Evolutionary conservation across 2,888 invertebrate species (phyloP).

Genomic region (Cecidostiba fungosa): DNA sequence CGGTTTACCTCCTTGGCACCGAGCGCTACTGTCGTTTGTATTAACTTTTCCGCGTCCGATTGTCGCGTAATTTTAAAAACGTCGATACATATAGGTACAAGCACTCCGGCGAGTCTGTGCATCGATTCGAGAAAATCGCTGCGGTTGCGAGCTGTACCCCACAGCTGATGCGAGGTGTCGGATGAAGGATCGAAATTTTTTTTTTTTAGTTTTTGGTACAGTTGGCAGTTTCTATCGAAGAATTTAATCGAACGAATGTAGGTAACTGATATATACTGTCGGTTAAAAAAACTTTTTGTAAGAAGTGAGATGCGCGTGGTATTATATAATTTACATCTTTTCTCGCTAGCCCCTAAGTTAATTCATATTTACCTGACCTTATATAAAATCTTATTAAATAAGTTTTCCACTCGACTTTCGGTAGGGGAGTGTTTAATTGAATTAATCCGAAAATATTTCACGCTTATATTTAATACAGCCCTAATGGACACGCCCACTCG

Average conservation of each 20-base stretch:
- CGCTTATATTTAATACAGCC: conserved; percentile 10
- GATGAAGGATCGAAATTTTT: neutral
- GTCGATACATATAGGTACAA: neutral
- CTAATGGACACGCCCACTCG: conserved; percentile 18
- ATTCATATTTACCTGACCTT: neutral
- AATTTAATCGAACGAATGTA: too few species aligned
- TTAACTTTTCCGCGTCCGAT: conserved; percentile 1
- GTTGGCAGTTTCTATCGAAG: too few species aligned
- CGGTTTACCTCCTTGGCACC: neutral
- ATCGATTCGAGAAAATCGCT: conserved; percentile 4
- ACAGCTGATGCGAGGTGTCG: neutral
- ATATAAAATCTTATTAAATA: conserved; percentile 17
- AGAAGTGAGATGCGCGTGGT: neutral
- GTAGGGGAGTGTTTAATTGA: neutral
- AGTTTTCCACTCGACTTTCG: neutral
- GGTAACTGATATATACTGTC: too few species aligned
- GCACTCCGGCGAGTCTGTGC: neutral
- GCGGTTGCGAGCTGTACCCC: neutral
- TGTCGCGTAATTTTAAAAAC: conserved; percentile 1
- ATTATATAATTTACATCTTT: neutral
- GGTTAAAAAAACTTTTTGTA: too few species aligned
- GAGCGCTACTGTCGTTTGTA: neutral
- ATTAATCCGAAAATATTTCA: conserved; percentile 6
- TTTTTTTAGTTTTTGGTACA: too few species aligned
- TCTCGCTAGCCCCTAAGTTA: neutral